Evolutionary conservation across 1,140 invertebrate species (phyloP), one percentile per base, ranked within the genome.

Genomic region (Doryteuthis pealeii): DNA sequence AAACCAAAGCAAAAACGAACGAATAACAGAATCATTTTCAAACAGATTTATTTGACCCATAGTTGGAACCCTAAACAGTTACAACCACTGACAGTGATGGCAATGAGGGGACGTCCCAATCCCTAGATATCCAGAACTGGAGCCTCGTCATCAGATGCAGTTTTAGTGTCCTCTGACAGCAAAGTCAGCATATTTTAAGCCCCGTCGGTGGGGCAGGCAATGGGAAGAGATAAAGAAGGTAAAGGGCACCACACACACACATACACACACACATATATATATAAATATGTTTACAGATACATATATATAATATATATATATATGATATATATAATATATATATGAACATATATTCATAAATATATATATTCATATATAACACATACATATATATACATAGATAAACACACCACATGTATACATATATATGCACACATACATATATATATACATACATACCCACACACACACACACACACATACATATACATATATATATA

Each of bases 251-350:
- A 40, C 35, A 40, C 35, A 40, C 35, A 10, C 0, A 58, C 18
- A 58, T 58, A 58, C 18, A 58, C 18, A 58, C 18, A 58, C 18
- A 58, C 10, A 5, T 58, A 28, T 58, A 58, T 28, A 28, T 58
- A 58, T 14, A 58, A 14, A 58, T 58, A 58, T 58, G 18, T 28
- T 14, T 28, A 58, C 18, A 58, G 5, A 58, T 28, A 58, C 0
- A 58, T 58, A 58, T 58, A 58, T 58, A 58, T 58, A n/a, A 58
- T 58, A 58, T 28, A 58, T 28, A 58, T 4, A 58, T 28, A 58
- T 28, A 58, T 28, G n/a, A 58, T 28, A 58, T 4, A 58, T 28
- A 58, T 28, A 58, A 58, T 28, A 58, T 28, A n/a, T 28, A 58
- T 28, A 58, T 6, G 15, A 6, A 58, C 15, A 58, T 28, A 58